Conservation (phyloP, 2,113 vertebrate species). For the Plestiodon gilberti region DNA sequence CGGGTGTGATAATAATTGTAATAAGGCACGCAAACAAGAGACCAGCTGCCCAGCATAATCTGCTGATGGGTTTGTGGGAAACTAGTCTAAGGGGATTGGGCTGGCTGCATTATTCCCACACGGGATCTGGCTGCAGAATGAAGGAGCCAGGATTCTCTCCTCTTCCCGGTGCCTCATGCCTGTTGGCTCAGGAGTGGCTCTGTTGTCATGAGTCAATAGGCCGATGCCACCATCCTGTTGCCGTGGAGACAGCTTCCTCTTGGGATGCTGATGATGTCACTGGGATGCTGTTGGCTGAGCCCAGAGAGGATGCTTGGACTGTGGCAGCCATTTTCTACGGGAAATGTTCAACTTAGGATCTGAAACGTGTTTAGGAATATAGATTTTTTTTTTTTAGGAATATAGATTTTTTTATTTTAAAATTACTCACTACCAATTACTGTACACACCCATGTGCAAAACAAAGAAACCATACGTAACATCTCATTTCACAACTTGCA, state of each 20-base stretch:
- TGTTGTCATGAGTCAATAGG: not conserved
- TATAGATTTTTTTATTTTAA: too few relatives aligned
- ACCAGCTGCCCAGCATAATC: slow-evolving; percentile 14
- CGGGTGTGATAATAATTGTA: not conserved
- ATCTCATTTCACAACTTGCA: too few relatives aligned
- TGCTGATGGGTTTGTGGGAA: not conserved
- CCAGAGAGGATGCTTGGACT: not conserved
- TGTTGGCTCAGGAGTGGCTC: not conserved
- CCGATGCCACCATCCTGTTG: not conserved
- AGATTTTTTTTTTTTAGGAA: too few relatives aligned
- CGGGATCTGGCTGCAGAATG: not conserved
- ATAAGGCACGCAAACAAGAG: not conserved
- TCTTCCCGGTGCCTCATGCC: not conserved
- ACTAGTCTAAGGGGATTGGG: slow-evolving; percentile 1
- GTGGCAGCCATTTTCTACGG: not conserved
- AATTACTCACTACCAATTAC: too few relatives aligned
- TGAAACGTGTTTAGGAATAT: not conserved
- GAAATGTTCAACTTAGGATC: not conserved
- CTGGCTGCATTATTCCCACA: not conserved
- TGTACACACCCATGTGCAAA: too few relatives aligned
- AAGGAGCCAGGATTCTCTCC: not conserved
- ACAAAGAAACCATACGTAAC: too few relatives aligned
- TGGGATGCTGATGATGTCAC: not conserved
- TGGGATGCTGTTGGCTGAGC: not conserved
- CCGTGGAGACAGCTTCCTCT: slow-evolving; percentile 10